These are phyloP conservation scores for Brachyalestes nurse DNA, from an alignment of 2,797 vertebrate species.

Conservation along the genomic window DNA sequence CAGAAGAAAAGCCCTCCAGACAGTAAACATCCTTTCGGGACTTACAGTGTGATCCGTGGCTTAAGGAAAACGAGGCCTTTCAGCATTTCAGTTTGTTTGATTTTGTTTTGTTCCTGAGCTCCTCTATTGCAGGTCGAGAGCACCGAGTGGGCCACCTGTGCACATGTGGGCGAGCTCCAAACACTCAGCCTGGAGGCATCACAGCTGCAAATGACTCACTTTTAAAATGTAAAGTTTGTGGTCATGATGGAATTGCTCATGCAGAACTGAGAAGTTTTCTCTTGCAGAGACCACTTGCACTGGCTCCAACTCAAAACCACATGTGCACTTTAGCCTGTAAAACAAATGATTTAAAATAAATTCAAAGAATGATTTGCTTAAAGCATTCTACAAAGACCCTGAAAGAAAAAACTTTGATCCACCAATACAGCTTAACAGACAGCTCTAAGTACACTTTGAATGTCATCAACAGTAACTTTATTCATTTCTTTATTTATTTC, in stretches of 20 bases:
- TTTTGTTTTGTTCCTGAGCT: neutral
- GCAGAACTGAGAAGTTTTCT: neutral
- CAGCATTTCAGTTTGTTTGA: neutral
- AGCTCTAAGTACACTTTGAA: no score
- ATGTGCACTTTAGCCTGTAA: neutral
- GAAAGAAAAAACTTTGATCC: no score
- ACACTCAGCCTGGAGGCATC: neutral
- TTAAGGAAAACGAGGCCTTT: constrained; percentile 17
- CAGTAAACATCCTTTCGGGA: neutral
- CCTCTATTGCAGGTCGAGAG: neutral
- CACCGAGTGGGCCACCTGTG: neutral
- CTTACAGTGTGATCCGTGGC: neutral
- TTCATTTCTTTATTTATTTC: no score
- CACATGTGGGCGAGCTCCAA: neutral
- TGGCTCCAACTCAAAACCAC: no score
- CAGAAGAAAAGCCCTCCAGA: neutral
- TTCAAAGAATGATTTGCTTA: no score
- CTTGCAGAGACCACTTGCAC: neutral
- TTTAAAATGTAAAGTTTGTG: neutral
- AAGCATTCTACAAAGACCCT: no score
- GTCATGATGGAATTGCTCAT: neutral
- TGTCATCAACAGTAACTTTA: no score
- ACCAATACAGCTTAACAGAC: no score
- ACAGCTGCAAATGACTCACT: constrained; percentile 44
- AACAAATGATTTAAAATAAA: no score